Evolutionary conservation across 2,888 invertebrate species (phyloP).

Genomic region (Sipha maydis): DNA sequence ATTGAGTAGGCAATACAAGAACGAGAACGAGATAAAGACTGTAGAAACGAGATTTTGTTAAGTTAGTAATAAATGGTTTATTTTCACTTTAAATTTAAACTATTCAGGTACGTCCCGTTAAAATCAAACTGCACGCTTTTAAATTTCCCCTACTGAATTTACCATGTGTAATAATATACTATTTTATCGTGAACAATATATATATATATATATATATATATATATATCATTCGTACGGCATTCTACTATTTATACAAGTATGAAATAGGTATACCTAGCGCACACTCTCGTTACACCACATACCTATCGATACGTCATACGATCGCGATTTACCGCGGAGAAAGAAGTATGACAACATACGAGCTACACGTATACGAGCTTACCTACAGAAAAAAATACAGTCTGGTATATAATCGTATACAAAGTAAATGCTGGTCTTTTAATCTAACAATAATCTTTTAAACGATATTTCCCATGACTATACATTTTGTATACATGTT

Average conservation of each 20-base stretch:
- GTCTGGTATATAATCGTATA: neutral
- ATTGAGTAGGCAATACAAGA: neutral
- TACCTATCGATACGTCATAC: constrained; percentile 45
- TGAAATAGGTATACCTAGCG: neutral
- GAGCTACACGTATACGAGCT: neutral
- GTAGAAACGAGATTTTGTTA: neutral
- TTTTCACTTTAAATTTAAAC: neutral
- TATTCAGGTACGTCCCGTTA: neutral
- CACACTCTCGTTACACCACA: constrained; percentile 6
- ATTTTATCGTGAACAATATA: neutral
- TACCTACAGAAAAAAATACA: neutral
- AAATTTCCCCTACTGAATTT: neutral
- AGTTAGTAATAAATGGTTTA: neutral
- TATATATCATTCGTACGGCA: neutral
- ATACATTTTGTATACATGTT: too few species aligned
- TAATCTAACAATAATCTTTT: neutral
- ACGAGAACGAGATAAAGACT: neutral
- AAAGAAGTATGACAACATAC: constrained; percentile 4
- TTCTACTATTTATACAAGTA: neutral
- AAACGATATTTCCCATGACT: neutral
- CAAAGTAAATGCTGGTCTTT: neutral
- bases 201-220: neutral
- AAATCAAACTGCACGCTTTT: constrained; percentile 17
- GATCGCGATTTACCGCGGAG: constrained; percentile 34
- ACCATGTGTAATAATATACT: neutral